Evolutionary conservation across 2,888 invertebrate species (phyloP), one percentile per base, ranked within the genome.

Genomic region (Pomacea canaliculata): DNA sequence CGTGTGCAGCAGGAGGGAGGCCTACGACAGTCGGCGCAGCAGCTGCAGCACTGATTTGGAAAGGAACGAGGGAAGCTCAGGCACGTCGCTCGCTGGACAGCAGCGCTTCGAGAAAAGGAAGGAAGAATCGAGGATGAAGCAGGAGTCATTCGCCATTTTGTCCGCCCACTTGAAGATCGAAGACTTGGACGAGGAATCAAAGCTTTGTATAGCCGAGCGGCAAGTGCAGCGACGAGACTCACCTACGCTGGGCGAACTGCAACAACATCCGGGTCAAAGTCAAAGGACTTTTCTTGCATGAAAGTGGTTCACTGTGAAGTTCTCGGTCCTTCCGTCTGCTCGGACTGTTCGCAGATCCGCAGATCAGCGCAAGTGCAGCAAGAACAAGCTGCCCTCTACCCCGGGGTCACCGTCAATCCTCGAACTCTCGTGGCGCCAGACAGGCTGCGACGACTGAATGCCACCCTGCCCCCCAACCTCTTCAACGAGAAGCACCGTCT

Each of bases 381-480:
- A 37, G 77, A 82, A 46, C 81, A 84, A 60, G 78, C 68, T 9
- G 73, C 68, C 46, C 79, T 81, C 19, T 85, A 83, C 68, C 85
- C 85, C 0, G 77, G 82, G 37, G 74, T 85, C 27, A 80, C 81
- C 19, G 80, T 82, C 16, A 83, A 85, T 70, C 83, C 84, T 3
- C 74, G 84, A 65, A 82, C 83, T 13, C 74, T 85, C 9, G 82
- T 85, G 37, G 85, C 85, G 0, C 85, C 85, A 0, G 81, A 81
- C 18, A 79, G 78, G 37, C 77, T 83, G 9, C 81, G 82, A 68
- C 78, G 79, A 68, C 65, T 85, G 51, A 80, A 81, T 59, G 59
- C 82, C 62, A 75, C 80, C 12, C 78, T 81, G 69, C 83, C 81
- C 48, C 72, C 80, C 18, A 73, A 76, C 77, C 76, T 82, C 60